phyloP scores from a whole-genome alignment of 2,888 invertebrate species.

The Heliconius cydno region DNA sequence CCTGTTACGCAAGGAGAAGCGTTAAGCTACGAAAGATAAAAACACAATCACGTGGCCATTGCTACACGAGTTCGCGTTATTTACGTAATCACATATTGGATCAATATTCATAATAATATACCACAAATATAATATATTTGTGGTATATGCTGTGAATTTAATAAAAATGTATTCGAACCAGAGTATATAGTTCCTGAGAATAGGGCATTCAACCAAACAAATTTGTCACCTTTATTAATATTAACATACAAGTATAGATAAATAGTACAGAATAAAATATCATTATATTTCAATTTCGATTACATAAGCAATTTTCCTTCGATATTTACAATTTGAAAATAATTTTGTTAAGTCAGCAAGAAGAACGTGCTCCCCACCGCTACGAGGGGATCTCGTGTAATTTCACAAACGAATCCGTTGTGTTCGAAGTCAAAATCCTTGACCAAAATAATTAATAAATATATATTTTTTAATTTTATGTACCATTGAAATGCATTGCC shows the following conservation, averaged over 20 bases:
- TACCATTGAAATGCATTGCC: no score
- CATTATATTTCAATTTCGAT: slow-evolving; percentile 11
- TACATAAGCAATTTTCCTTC: slow-evolving; percentile 12
- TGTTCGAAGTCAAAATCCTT: slow-evolving; percentile 22
- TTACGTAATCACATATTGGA: no score
- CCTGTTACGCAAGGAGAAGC: no score
- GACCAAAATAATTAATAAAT: slow-evolving; percentile 23
- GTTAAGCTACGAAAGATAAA: no score
- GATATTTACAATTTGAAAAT: slow-evolving; percentile 26
- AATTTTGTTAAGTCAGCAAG: slow-evolving; percentile 26
- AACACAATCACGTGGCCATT: no score
- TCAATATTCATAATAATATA: no score
- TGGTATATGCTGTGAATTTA: no score
- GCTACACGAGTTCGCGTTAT: no score
- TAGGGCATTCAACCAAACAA: neutral
- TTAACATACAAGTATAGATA: neutral
- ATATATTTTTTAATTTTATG: neutral
- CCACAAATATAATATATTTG: no score
- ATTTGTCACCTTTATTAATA: neutral
- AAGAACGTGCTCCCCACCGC: slow-evolving; percentile 28
- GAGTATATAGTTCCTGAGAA: no score
- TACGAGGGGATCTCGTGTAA: slow-evolving; percentile 27
- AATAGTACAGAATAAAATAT: neutral
- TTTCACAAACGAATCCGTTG: slow-evolving; percentile 28
- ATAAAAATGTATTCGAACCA: neutral